phyloP scores from a whole-genome alignment of 2,797 vertebrate genomes.

The Peromyscus attwateri region DNA sequence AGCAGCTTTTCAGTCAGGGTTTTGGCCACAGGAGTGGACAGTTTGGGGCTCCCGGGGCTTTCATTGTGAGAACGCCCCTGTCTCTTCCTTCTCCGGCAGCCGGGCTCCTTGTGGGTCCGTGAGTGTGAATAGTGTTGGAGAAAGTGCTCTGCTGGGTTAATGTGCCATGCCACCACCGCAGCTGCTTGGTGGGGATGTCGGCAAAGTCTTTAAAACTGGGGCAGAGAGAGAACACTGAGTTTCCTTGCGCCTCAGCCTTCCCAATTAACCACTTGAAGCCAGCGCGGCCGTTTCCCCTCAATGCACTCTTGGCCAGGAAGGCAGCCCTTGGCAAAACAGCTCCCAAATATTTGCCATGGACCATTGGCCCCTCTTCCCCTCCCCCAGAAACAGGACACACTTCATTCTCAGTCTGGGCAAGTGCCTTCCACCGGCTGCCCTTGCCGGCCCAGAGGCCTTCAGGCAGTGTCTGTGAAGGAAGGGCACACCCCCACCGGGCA shows the following conservation, averaged over 20 bases:
- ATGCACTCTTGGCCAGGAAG: slow-evolving; percentile 76
- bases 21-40: background rate
- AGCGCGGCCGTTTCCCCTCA: slow-evolving; percentile 66
- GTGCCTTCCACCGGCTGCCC: slow-evolving; percentile 54
- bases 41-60: background rate
- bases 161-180: background rate
- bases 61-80: background rate
- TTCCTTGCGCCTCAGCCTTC: slow-evolving; percentile 75
- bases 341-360: slow-evolving; percentile 80
- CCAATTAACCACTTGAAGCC: slow-evolving; percentile 84
- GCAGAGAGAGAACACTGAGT: slow-evolving; percentile 82
- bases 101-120: background rate
- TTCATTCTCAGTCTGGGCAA: slow-evolving; percentile 81
- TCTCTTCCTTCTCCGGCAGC: background rate
- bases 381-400: slow-evolving; percentile 78
- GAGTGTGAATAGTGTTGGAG: background rate
- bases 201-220: slow-evolving; percentile 81
- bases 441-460: slow-evolving; percentile 48
- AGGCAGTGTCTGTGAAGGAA: slow-evolving; percentile 9
- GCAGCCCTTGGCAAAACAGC: slow-evolving; percentile 77
- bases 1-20: background rate
- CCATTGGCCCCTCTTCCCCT: slow-evolving; percentile 75
- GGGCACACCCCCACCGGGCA: background rate
- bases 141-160: slow-evolving; percentile 71
- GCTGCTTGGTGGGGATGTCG: slow-evolving; percentile 67